Percentiles rank a stretch among this genome's conserved stretches.
Conservation (phyloP, 2,113 vertebrate species). For the Thunnus maccoyii region DNA sequence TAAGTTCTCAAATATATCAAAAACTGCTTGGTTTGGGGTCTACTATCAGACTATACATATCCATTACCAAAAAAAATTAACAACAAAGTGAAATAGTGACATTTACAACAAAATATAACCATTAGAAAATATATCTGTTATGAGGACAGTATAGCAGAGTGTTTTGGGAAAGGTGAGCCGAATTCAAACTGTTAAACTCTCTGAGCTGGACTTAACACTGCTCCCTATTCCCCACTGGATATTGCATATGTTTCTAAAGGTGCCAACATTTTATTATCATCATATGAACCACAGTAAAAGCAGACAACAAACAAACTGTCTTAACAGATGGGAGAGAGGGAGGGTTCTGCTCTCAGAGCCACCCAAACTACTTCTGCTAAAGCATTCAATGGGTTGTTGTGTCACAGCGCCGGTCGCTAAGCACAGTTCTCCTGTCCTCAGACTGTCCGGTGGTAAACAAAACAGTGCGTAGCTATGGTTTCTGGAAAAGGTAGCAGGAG, state of each 20-base stretch:
- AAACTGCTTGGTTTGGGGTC: background rate
- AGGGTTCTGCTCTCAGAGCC: background rate
- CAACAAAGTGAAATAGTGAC: no score
- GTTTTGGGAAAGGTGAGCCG: background rate
- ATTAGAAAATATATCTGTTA: background rate
- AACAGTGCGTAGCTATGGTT: slow-evolving; percentile 59
- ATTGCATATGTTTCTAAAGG: background rate
- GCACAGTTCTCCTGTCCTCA: slow-evolving; percentile 28
- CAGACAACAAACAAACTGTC: slow-evolving; percentile 43
- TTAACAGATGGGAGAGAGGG: slow-evolving; percentile 11
- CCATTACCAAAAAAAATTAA: background rate
- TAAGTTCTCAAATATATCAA: no score
- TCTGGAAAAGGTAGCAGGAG: slow-evolving; percentile 42
- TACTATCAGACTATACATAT: background rate
- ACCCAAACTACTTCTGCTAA: slow-evolving; percentile 45
- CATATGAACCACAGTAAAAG: slow-evolving; percentile 8
- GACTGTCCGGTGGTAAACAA: slow-evolving; percentile 59
- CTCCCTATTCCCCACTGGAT: background rate
- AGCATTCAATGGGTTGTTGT: slow-evolving; percentile 45
- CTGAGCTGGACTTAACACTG: background rate
- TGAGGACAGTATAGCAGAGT: background rate
- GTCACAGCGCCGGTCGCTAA: slow-evolving; percentile 41
- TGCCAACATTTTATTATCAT: slow-evolving; percentile 7
- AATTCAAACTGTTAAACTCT: background rate
- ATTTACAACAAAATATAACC: background rate